A percentile compares a stretch with the other conserved stretches of the same genome.
Evolutionary conservation across 2,888 invertebrate genomes (phyloP).

Genomic region (Keiferia lycopersicella): DNA sequence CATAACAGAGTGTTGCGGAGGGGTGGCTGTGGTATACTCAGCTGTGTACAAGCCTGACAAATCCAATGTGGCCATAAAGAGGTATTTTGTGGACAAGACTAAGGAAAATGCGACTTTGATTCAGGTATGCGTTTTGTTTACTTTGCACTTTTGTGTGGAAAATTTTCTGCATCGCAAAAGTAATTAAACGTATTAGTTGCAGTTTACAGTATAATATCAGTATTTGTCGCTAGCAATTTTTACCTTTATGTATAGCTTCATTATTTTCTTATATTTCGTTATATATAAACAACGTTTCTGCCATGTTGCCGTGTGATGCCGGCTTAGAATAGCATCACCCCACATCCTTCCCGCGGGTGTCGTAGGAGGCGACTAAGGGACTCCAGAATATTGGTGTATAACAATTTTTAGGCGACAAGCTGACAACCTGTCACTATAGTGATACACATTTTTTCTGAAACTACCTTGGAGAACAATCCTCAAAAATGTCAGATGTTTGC

Average conservation of each 20-base stretch:
- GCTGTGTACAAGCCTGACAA: constrained; percentile 85
- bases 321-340: no score
- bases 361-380: no score
- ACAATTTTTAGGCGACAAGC: no score
- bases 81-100: constrained; percentile 87
- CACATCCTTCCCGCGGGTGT: no score
- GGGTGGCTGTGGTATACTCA: constrained; percentile 85
- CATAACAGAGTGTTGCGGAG: constrained; percentile 86
- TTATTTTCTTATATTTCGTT: background rate
- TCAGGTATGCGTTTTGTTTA: constrained; percentile 59
- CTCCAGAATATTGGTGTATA: no score
- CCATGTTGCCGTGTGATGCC: no score
- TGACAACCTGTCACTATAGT: no score
- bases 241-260: background rate
- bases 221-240: background rate
- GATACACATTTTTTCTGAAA: no score
- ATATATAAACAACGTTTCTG: no score
- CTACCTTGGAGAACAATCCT: no score
- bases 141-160: background rate
- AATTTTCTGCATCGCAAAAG: background rate
- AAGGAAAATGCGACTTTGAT: constrained; percentile 82
- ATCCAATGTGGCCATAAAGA: constrained; percentile 87
- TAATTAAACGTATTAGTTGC: background rate
- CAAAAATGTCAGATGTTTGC: no score
- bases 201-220: background rate